A percentile compares a stretch with the other conserved stretches of the same genome.
Conservation (phyloP, 2,113 vertebrate species). For the Aspiorhynchus laticeps region DNA sequence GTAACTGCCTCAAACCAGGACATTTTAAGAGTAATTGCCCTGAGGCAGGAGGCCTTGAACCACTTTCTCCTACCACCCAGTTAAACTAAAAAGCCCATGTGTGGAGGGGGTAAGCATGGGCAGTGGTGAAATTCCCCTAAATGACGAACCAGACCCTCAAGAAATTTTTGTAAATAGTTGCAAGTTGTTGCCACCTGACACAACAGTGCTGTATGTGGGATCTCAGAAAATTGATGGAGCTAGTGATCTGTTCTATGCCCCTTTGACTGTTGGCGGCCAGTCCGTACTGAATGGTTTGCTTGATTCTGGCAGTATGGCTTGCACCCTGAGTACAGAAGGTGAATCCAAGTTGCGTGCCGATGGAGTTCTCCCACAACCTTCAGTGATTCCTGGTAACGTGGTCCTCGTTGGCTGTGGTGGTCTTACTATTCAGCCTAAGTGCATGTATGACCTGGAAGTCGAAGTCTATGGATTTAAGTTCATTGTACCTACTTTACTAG, state of each 20-base stretch:
- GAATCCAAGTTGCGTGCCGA: neutral
- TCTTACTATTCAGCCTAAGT: constrained; percentile 33
- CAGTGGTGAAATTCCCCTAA: neutral
- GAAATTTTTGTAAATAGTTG: neutral
- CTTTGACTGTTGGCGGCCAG: neutral
- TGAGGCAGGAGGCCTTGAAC: too few relatives aligned
- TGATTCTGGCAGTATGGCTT: neutral
- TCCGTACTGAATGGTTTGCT: neutral
- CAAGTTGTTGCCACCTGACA: too few relatives aligned
- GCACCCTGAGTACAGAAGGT: neutral
- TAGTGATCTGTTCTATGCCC: neutral
- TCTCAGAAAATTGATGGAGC: neutral
- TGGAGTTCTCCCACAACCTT: neutral
- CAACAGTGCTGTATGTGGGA: neutral
- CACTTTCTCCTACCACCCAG: neutral
- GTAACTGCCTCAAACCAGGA: neutral
- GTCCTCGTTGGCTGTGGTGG: constrained; percentile 31
- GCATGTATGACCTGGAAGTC: constrained; percentile 38
- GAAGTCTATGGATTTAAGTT: constrained; percentile 46
- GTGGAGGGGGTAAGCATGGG: neutral
- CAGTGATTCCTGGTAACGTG: neutral
- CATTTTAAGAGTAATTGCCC: constrained; percentile 8
- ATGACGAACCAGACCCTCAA: neutral
- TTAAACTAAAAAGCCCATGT: neutral
- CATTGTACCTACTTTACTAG: constrained; percentile 34